Evolutionary conservation across 30 jellyfish, hydroid and myxozoan genomes (phyloP).

Genomic region (Pseudorhiza aurosa): DNA sequence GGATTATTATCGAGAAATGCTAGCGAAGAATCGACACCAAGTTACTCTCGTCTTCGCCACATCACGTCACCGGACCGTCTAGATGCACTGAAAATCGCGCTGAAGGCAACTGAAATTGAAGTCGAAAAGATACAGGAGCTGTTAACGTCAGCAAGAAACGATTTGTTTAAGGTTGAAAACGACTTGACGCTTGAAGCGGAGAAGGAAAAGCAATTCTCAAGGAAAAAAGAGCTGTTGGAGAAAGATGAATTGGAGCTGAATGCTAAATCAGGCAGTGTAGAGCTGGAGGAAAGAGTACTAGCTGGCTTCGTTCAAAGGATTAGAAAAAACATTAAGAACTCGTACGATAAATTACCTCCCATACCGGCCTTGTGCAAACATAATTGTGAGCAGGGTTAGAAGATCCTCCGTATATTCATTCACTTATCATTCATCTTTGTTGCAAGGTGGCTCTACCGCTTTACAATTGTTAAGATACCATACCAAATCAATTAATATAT

Average conservation of each 20-base stretch:
- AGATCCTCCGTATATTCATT: not conserved
- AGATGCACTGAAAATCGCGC: constrained; percentile 29
- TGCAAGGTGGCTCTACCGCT: too few relatives aligned
- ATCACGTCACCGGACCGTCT: not conserved
- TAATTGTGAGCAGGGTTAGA: not conserved
- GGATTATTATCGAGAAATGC: not conserved
- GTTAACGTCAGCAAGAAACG: constrained; percentile 25
- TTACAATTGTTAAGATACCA: too few relatives aligned
- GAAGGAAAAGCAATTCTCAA: not conserved
- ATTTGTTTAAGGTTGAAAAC: constrained; percentile 12
- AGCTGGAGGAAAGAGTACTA: constrained; percentile 44
- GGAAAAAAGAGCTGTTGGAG: constrained; percentile 9
- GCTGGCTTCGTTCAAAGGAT: constrained; percentile 21
- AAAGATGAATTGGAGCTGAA: constrained; percentile 18
- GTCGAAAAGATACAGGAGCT: constrained; percentile 17
- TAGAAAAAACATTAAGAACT: constrained; percentile 21
- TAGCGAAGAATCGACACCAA: not conserved
- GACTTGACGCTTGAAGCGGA: constrained; percentile 4
- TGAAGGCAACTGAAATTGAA: constrained; percentile 28
- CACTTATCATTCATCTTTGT: not conserved
- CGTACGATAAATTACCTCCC: constrained; percentile 34
- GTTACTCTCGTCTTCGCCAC: constrained; percentile 5
- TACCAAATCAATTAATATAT: too few relatives aligned
- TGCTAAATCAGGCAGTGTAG: not conserved
- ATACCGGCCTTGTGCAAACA: not conserved